Conservation (phyloP, 2,888 invertebrate genomes). For the Rhorus exstirpatorius region DNA sequence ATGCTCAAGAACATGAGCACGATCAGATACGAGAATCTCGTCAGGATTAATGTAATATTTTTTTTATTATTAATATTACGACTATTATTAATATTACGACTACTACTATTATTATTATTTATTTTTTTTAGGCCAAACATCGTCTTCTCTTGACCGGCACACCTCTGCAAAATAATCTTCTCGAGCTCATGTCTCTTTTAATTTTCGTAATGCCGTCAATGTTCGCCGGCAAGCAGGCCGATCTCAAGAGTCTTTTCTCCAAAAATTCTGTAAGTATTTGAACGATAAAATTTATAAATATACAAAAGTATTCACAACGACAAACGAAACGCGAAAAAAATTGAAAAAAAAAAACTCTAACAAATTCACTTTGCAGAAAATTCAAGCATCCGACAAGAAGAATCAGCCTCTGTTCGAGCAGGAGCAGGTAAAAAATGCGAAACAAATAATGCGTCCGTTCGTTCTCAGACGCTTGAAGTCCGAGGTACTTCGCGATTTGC, state of each 20-base stretch:
- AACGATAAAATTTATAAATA: background rate
- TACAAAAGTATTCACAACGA: background rate
- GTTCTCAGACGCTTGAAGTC: constrained; percentile 95
- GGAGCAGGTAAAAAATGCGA: constrained; percentile 96
- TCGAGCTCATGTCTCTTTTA: constrained; percentile 97
- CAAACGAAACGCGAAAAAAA: background rate
- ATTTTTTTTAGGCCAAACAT: constrained; percentile 90
- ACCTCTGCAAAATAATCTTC: constrained; percentile 97
- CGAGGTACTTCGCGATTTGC: constrained; percentile 95
- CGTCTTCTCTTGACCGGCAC: constrained; percentile 97
- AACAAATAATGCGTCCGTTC: constrained; percentile 98
- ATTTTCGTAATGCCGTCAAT: constrained; percentile 99
- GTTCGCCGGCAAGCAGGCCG: constrained; percentile 95
- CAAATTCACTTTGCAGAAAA: constrained; percentile 85
- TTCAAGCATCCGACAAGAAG: constrained; percentile 85
- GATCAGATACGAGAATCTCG: constrained; percentile 94
- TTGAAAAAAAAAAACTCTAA: background rate
- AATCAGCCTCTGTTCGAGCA: constrained; percentile 94
- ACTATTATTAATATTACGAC: constrained; percentile 75
- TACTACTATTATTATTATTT: constrained; percentile 7
- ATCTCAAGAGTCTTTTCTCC: constrained; percentile 95
- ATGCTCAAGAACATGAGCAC: constrained; percentile 99
- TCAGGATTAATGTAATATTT: constrained; percentile 91
- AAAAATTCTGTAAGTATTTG: constrained; percentile 89
- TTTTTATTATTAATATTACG: constrained; percentile 23